These are phyloP conservation scores for Acridotheres tristis DNA, from an alignment of 2,797 vertebrate species.

Conservation along the genomic window DNA sequence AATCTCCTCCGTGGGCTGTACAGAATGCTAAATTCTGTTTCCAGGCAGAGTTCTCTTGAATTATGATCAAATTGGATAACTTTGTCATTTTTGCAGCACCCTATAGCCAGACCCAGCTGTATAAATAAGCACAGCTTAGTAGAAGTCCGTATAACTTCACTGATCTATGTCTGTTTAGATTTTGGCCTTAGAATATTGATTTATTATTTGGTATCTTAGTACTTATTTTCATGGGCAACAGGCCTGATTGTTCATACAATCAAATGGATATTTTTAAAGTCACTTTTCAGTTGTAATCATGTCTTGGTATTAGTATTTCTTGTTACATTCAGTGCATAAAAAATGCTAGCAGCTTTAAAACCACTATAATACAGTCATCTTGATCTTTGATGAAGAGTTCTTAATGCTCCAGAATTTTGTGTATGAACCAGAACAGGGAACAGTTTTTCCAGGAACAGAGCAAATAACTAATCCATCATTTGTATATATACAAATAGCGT, in stretches of 20 bases:
- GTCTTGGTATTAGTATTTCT: background rate
- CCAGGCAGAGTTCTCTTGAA: background rate
- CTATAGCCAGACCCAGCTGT: background rate
- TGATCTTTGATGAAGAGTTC: background rate
- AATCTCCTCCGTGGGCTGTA: background rate
- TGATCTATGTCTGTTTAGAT: background rate
- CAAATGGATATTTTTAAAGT: background rate
- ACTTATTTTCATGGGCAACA: background rate
- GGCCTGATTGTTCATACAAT: background rate
- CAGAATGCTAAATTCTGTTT: background rate
- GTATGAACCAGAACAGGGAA: background rate
- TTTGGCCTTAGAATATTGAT: conserved; percentile 6
- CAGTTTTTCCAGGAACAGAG: background rate
- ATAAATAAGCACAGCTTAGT: conserved; percentile 13
- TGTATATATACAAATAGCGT: background rate
- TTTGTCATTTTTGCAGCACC: background rate
- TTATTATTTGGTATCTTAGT: conserved; percentile 34
- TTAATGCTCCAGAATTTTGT: background rate
- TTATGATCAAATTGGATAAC: background rate
- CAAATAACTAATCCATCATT: background rate
- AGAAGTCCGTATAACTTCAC: background rate
- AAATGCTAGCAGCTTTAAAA: background rate
- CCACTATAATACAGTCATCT: background rate
- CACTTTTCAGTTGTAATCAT: background rate
- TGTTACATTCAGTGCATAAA: background rate